Evolutionary conservation across 1,140 invertebrate genomes (phyloP).

Genomic region (Ceratina calcarata): DNA sequence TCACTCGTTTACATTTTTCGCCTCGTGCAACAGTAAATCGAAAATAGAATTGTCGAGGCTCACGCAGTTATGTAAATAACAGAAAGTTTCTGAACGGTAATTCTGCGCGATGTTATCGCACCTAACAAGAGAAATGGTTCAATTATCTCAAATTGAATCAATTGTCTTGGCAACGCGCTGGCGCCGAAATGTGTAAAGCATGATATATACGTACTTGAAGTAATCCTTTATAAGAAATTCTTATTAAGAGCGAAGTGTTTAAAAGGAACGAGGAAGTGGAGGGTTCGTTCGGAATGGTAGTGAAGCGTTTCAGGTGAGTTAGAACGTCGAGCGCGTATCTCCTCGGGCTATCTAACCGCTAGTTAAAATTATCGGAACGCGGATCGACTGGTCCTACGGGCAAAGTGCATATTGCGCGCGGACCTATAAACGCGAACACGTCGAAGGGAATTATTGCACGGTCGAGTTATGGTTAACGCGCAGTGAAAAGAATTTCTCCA

Average conservation of each 20-base stretch:
- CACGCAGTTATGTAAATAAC: neutral
- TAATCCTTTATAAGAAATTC: too few relatives aligned
- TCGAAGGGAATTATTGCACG: slow-evolving; percentile 41
- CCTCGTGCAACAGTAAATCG: neutral
- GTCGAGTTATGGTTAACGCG: slow-evolving; percentile 6
- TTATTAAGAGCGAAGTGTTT: neutral
- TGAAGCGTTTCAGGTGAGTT: neutral
- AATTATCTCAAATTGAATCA: slow-evolving; percentile 1
- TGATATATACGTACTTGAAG: too few relatives aligned
- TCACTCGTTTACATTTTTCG: too few relatives aligned
- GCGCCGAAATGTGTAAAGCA: neutral
- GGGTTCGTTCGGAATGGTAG: neutral
- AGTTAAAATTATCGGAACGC: slow-evolving; percentile 46
- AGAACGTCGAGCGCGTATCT: slow-evolving; percentile 3
- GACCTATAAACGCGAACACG: neutral
- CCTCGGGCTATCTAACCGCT: slow-evolving; percentile 26
- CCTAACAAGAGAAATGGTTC: slow-evolving; percentile 9
- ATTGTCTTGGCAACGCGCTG: neutral
- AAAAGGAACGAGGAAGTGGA: neutral
- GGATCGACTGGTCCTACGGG: slow-evolving; percentile 37
- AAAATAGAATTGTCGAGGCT: neutral
- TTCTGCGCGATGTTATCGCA: neutral
- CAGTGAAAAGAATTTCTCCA: slow-evolving; percentile 16
- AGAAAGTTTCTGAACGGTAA: neutral
- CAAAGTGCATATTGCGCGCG: slow-evolving; percentile 22